A percentile compares a stretch with the other conserved stretches of the same genome.
These are phyloP conservation scores for Dromaius novaehollandiae DNA, from an alignment of 2,113 vertebrate species.

Conservation along the genomic window DNA sequence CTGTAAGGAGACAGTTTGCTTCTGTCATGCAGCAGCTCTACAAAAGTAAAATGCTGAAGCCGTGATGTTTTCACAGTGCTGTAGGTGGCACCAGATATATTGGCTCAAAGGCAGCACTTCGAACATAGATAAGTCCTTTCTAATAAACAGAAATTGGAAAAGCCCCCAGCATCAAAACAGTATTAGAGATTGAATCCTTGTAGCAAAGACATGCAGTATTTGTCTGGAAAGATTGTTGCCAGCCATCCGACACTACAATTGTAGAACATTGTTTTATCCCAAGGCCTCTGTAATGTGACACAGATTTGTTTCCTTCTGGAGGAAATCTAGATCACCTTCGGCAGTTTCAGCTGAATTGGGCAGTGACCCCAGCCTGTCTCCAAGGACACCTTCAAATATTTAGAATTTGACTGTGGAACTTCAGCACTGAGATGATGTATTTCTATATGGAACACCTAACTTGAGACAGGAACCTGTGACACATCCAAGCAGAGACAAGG, in stretches of 20 bases:
- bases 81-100: constrained; percentile 36
- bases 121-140: neutral
- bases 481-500: neutral
- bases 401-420: neutral
- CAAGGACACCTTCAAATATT: neutral
- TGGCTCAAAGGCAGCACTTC: constrained; percentile 25
- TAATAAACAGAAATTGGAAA: constrained; percentile 53
- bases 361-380: neutral
- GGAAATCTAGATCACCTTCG: neutral
- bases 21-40: neutral
- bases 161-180: constrained; percentile 16
- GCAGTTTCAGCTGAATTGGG: neutral
- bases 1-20: neutral
- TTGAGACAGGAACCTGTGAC: neutral
- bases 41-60: neutral
- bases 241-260: constrained; percentile 8
- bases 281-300: neutral
- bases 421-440: neutral
- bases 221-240: constrained; percentile 30
- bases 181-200: constrained; percentile 58
- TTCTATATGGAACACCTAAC: neutral
- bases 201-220: constrained; percentile 45
- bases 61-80: constrained; percentile 5
- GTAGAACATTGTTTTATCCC: constrained; percentile 24
- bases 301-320: neutral